Percentiles rank a stretch among this genome's conserved stretches.
phyloP scores from a whole-genome alignment of 2,797 vertebrate genomes.

The Sus cebifrons region DNA sequence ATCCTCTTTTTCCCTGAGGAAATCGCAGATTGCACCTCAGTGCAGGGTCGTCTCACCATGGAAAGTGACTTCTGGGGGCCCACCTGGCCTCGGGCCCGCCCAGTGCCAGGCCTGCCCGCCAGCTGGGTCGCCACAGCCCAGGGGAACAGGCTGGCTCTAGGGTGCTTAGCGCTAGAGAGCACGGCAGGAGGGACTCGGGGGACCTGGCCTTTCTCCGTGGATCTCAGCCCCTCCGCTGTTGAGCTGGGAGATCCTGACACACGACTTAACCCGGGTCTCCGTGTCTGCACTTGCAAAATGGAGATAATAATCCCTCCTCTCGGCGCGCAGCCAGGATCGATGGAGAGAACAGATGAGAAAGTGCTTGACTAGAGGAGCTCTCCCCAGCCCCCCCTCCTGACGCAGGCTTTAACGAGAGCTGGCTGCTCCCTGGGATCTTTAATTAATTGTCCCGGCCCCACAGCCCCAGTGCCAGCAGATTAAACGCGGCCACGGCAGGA shows the following conservation, averaged over 20 bases:
- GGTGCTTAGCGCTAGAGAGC: too few relatives aligned
- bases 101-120: too few relatives aligned
- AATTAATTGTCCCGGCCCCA: conserved; percentile 57
- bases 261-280: neutral
- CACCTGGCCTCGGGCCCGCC: too few relatives aligned
- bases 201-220: neutral
- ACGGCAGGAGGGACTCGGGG: accelerated
- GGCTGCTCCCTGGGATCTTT: conserved; percentile 59
- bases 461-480: neutral
- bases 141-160: neutral
- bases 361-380: neutral
- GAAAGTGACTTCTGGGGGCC: neutral
- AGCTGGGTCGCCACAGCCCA: neutral
- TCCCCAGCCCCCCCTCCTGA: neutral
- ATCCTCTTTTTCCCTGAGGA: neutral
- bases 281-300: neutral
- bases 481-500: neutral
- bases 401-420: neutral
- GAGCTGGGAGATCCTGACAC: neutral
- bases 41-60: neutral
- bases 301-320: neutral
- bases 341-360: conserved; percentile 38
- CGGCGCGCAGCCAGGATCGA: neutral
- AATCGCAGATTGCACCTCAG: neutral
- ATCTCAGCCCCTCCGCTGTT: neutral